Evolutionary conservation across 2,797 vertebrate species (phyloP).

Genomic region (Mionectes olivaceus): DNA sequence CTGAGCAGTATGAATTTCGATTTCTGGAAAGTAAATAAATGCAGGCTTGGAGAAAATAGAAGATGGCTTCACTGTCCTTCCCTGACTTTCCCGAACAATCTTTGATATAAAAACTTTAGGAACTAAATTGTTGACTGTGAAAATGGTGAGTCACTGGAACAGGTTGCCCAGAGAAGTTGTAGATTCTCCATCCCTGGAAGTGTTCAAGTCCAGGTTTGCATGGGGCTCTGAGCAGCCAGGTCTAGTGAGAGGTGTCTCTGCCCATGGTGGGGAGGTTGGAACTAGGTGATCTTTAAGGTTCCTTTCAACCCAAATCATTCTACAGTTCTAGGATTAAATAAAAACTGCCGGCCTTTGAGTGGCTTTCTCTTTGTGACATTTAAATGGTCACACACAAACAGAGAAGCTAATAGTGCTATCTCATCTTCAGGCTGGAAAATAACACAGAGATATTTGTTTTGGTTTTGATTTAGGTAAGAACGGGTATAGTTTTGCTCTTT

Average conservation of each 20-base stretch:
- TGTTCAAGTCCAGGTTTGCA: not conserved
- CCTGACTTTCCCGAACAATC: not conserved
- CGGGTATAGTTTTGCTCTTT: not conserved
- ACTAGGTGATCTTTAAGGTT: not conserved
- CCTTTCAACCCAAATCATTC: not conserved
- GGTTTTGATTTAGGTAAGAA: not conserved
- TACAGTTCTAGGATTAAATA: not conserved
- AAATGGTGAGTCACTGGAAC: not conserved
- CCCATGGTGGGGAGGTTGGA: not conserved
- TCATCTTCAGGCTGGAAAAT: not conserved
- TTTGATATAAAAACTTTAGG: not conserved
- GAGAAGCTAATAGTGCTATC: not conserved
- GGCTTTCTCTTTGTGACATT: not conserved
- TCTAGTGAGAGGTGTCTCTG: not conserved
- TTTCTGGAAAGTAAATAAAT: conserved; percentile 36
- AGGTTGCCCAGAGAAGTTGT: not conserved
- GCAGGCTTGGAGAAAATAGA: not conserved
- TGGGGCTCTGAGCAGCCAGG: not conserved
- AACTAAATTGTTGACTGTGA: not conserved
- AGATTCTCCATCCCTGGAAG: not conserved
- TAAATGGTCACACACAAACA: not conserved
- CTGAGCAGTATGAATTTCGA: not conserved
- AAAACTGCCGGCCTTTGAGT: not conserved
- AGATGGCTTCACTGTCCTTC: not conserved
- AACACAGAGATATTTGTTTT: not conserved